Evolutionary conservation across 2,888 invertebrate genomes (phyloP), one percentile per base, ranked within the genome.

Genomic region (Calephelis perditalis): DNA sequence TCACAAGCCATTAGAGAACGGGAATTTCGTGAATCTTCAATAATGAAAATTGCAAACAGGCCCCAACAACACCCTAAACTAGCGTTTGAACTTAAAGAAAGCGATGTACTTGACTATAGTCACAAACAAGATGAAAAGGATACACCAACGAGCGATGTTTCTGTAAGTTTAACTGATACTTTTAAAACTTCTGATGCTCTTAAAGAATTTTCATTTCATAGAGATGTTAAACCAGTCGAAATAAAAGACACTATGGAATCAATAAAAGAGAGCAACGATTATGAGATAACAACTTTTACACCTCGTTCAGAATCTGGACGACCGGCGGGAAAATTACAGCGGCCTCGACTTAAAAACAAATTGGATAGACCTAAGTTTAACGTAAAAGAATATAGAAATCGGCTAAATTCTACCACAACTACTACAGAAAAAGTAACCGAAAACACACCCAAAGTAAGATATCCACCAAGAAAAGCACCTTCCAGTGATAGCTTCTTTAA

Each of bases 381-480:
- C 73, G 93, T 95, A 5, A 95, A 95, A 78, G 95, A 95, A 67
- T 95, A 95, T 75, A 93, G 93, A 73, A 94, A 92, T 68, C 86
- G 94, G 64, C 77, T 94, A 58, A 93, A 92, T 69, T 91, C 92
- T 0, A 91, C 92, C 0, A 91, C 92, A 7, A 84, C 83, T 58
- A 84, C 86, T 35, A 86, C 88, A 15, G 90, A 91, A 65, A 83
- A 78, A 64, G 69, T 84, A 0, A 64, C 65, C 10, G 84, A 81
- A 66, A 74, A 80, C 36, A 68, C 80, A 12, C 78, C 86, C 1
- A 91, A 90, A 73, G 47, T 85, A 7, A 78, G 92, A 71, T 91
- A 83, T 71, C 91, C 92, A 1, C 87, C 84, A 59, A 81, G 92
- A 72, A 82, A 92, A 68, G 74, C 82, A 43, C 90, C 87, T 2